Conservation (phyloP, 53 echinoderm and acorn worm species). For the Antedon mediterranea region DNA sequence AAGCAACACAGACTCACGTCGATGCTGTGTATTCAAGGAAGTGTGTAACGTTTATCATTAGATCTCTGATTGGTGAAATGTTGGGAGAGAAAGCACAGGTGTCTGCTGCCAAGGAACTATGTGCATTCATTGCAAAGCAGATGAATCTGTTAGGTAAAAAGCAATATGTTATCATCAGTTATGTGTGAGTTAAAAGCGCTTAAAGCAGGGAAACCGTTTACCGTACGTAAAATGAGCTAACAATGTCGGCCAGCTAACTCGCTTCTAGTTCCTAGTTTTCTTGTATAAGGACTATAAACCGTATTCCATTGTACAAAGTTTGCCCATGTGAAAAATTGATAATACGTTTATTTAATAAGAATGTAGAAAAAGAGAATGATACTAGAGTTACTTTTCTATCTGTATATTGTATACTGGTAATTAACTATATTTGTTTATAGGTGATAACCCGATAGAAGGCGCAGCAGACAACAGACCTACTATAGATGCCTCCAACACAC, state of each 20-base stretch:
- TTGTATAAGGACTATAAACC: too few species aligned
- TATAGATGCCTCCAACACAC: slow-evolving; percentile 49
- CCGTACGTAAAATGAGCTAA: too few species aligned
- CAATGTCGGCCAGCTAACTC: too few species aligned
- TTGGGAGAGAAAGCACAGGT: slow-evolving; percentile 92
- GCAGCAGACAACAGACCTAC: slow-evolving; percentile 36
- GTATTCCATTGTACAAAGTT: too few species aligned
- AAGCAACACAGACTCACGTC: slow-evolving; percentile 85
- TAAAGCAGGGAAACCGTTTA: too few species aligned
- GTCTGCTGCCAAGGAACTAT: slow-evolving; percentile 80
- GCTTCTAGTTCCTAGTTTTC: too few species aligned
- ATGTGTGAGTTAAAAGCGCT: too few species aligned
- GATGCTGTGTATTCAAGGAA: slow-evolving; percentile 88
- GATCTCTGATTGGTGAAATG: slow-evolving; percentile 81
- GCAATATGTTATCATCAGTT: too few species aligned
- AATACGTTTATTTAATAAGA: too few species aligned
- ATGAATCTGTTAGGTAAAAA: slow-evolving; percentile 72
- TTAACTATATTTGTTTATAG: not conserved
- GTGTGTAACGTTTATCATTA: slow-evolving; percentile 83
- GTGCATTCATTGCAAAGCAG: slow-evolving; percentile 66
- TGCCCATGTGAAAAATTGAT: too few species aligned
- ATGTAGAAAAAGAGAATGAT: too few species aligned
- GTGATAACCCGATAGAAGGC: slow-evolving; percentile 15
- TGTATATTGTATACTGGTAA: not conserved
- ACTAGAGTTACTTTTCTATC: not conserved